Evolutionary conservation across 1,140 invertebrate species (phyloP), one percentile per base, ranked within the genome.

Genomic region (Ips nitidus): DNA sequence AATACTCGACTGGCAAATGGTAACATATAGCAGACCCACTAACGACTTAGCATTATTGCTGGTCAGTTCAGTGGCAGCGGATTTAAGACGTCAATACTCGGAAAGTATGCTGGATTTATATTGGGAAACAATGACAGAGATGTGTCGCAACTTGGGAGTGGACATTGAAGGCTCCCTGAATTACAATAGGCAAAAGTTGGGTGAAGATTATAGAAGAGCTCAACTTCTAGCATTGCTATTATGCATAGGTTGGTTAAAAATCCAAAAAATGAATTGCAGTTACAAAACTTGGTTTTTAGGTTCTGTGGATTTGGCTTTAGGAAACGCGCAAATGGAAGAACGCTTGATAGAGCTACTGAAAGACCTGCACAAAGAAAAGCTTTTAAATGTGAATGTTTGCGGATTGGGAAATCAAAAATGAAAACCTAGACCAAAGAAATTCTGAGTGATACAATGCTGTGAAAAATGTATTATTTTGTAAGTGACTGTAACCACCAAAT

Each of bases 1-100:
- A 37, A 89, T 92, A 37, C 79, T 93, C 22, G 91, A 92, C 77
- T 93, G 91, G 91, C 91, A 93, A 82, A 92, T 93, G 91, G 89
- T 92, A 59, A 91, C 90, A 0, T 87, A 91, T 68, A 90, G 90
- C 62, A 81, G 88, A 68, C 87, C 88, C 1, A 90, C 88, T n/a
- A 92, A 92, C 75, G 91, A 93, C 77, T 82, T 93, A 0, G 91
- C 91, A 1, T 78, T 93, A 38, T 80, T 93, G n/a, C 78, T 93
- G 2, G 84, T 92, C n/a, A 92, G 90, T 66, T 92, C 90, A 1
- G 80, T 92, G 40, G 86, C 89, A 0, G 88, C 90, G 1, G 87
- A 90, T 74, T 76, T 90, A 56, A 82, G 91, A 39, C 84, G 89
- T 40, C 75, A 83, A 8, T 83, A 88, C 70, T 87, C 86, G 0